Evolutionary conservation across 2,113 vertebrate genomes (phyloP).

Genomic region (Xenopus borealis): DNA sequence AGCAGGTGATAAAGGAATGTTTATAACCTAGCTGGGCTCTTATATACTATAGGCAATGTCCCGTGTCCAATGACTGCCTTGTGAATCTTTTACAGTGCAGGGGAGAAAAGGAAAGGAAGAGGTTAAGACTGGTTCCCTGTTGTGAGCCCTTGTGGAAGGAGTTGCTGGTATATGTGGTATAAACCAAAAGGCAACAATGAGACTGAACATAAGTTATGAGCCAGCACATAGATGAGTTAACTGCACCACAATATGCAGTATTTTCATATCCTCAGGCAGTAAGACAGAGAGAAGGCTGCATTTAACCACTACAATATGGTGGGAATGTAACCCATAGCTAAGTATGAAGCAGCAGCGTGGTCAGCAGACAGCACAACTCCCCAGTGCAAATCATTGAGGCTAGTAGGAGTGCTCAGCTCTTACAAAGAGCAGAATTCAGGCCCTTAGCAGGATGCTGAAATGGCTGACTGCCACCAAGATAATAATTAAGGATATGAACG

Average conservation of each 20-base stretch:
- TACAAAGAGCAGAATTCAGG: slow-evolving; percentile 45
- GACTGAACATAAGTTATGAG: slow-evolving; percentile 27
- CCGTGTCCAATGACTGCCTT: slow-evolving; percentile 28
- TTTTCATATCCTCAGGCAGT: slow-evolving; percentile 25
- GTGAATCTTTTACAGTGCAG: slow-evolving; percentile 31
- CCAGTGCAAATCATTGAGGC: slow-evolving; percentile 38
- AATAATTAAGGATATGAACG: slow-evolving; percentile 18
- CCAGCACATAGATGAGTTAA: slow-evolving; percentile 16
- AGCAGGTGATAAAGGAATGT: slow-evolving; percentile 20
- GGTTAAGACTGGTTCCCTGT: slow-evolving; percentile 37
- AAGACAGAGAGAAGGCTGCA: background rate
- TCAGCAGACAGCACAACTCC: slow-evolving; percentile 9
- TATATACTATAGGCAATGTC: slow-evolving; percentile 7
- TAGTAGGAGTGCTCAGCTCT: slow-evolving; percentile 42
- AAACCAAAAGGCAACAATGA: slow-evolving; percentile 43
- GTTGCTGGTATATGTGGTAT: slow-evolving; percentile 38
- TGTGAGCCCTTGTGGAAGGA: slow-evolving; percentile 41
- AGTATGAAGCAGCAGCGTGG: background rate
- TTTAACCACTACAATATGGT: slow-evolving; percentile 17
- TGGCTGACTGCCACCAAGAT: slow-evolving; percentile 23
- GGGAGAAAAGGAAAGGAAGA: slow-evolving; percentile 14
- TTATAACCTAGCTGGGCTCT: slow-evolving; percentile 7
- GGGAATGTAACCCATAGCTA: background rate
- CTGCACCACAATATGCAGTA: slow-evolving; percentile 10
- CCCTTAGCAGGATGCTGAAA: slow-evolving; percentile 23